Conservation (phyloP, 2,113 vertebrate genomes). For the Chaetodon trifascialis region DNA sequence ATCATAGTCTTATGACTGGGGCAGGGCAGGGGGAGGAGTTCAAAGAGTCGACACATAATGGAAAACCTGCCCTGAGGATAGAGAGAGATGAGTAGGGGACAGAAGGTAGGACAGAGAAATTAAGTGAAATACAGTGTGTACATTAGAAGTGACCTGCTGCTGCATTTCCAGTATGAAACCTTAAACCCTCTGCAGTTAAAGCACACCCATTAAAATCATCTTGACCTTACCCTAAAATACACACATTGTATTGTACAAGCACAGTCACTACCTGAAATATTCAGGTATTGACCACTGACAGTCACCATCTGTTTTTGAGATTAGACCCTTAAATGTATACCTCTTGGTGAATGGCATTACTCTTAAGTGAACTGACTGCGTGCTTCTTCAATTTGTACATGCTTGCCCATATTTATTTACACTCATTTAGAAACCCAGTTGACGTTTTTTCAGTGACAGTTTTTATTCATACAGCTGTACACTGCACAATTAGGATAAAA, state of each 20-base stretch:
- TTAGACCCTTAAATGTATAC: neutral
- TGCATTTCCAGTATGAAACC: neutral
- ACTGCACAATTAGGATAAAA: neutral
- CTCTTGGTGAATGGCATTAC: neutral
- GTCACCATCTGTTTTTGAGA: neutral
- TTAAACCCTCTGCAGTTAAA: neutral
- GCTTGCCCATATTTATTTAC: neutral
- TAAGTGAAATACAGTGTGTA: conserved; percentile 22
- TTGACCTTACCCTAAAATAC: neutral
- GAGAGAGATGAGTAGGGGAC: conserved; percentile 41
- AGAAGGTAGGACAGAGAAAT: conserved; percentile 41
- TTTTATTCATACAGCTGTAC: neutral
- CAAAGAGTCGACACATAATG: conserved; percentile 72
- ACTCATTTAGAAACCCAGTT: neutral
- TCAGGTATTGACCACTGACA: neutral
- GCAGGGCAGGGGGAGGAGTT: conserved; percentile 78
- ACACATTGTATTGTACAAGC: neutral
- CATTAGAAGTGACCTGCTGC: conserved; percentile 26
- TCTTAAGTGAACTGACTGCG: neutral
- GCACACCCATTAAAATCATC: neutral
- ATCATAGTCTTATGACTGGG: conserved; percentile 81
- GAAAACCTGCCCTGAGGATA: conserved; percentile 68
- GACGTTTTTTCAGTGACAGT: too few species aligned
- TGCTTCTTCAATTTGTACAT: neutral
- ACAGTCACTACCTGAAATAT: conserved; percentile 15